Evolutionary conservation across 2,113 vertebrate species (phyloP).

Genomic region (Hirundichthys speculiger): DNA sequence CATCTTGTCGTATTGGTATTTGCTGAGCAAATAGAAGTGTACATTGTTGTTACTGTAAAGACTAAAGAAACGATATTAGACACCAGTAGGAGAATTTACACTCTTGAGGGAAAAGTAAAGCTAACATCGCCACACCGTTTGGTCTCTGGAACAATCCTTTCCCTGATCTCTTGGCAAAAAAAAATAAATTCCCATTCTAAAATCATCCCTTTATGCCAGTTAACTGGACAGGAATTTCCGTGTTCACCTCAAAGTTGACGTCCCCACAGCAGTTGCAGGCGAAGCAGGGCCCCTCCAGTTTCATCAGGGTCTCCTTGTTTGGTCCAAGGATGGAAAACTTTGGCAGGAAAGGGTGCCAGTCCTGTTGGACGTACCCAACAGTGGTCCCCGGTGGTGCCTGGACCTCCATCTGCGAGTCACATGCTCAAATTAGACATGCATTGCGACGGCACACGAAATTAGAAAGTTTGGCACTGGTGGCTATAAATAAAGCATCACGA

Average conservation of each 20-base stretch:
- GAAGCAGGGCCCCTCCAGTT: slow-evolving; percentile 87
- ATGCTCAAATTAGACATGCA: not conserved
- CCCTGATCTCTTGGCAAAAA: too few relatives aligned
- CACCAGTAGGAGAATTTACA: too few relatives aligned
- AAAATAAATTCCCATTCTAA: too few relatives aligned
- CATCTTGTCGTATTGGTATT: too few relatives aligned
- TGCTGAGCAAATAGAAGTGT: too few relatives aligned
- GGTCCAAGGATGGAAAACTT: slow-evolving; percentile 86
- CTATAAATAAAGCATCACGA: slow-evolving; percentile 39
- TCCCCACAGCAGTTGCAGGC: slow-evolving; percentile 89
- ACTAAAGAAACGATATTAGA: too few relatives aligned
- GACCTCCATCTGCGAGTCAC: slow-evolving; percentile 84
- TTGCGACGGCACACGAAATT: not conserved
- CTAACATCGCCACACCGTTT: too few relatives aligned
- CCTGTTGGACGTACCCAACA: slow-evolving; percentile 86
- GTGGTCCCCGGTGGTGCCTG: slow-evolving; percentile 89
- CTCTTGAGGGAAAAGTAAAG: too few relatives aligned
- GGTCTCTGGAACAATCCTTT: too few relatives aligned
- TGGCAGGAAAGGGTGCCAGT: slow-evolving; percentile 89
- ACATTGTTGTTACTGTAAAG: too few relatives aligned
- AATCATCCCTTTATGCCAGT: too few relatives aligned
- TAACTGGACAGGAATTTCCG: not conserved
- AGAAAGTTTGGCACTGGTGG: not conserved
- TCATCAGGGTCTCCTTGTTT: slow-evolving; percentile 83
- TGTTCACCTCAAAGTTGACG: slow-evolving; percentile 87